A percentile compares a stretch with the other conserved stretches of the same genome.
phyloP scores from a whole-genome alignment of 2,113 vertebrate genomes.

The Apus apus region DNA sequence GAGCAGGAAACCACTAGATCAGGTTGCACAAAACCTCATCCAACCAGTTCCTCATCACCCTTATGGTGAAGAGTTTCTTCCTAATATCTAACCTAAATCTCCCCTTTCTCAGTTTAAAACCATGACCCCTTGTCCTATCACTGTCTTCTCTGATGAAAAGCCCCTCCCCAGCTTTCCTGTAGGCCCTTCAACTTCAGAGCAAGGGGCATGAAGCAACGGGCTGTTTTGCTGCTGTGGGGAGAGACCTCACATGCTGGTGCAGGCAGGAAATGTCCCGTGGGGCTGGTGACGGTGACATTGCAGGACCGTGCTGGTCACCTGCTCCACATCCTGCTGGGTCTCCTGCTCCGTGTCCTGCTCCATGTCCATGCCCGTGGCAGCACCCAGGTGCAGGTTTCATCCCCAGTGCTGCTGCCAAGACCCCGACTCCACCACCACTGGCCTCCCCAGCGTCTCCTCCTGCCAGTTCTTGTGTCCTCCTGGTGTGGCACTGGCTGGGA shows the following conservation, averaged over 20 bases:
- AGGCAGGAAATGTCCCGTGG: fast-evolving
- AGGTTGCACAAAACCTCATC: too few relatives aligned
- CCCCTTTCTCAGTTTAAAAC: too few relatives aligned
- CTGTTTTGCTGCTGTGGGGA: neutral
- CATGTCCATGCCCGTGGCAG: fast-evolving
- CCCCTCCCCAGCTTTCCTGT: too few relatives aligned
- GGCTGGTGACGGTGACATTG: fast-evolving
- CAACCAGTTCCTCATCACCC: too few relatives aligned
- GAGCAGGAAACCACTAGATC: too few relatives aligned
- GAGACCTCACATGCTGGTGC: fast-evolving
- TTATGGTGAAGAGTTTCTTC: too few relatives aligned
- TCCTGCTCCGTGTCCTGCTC: neutral
- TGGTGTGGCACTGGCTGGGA: fast-evolving
- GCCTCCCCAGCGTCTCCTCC: neutral
- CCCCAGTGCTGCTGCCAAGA: neutral
- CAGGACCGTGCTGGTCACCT: fast-evolving
- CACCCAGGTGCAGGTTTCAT: neutral
- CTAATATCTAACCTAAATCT: too few relatives aligned
- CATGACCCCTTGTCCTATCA: too few relatives aligned
- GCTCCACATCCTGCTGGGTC: too few relatives aligned
- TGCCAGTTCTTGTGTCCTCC: neutral
- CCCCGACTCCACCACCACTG: neutral
- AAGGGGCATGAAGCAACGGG: neutral
- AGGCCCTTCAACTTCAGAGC: neutral
- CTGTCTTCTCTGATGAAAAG: too few relatives aligned